Percentiles rank a stretch among this genome's conserved stretches.
phyloP scores from a whole-genome alignment of 2,797 vertebrate genomes.

The Fringilla coelebs region DNA sequence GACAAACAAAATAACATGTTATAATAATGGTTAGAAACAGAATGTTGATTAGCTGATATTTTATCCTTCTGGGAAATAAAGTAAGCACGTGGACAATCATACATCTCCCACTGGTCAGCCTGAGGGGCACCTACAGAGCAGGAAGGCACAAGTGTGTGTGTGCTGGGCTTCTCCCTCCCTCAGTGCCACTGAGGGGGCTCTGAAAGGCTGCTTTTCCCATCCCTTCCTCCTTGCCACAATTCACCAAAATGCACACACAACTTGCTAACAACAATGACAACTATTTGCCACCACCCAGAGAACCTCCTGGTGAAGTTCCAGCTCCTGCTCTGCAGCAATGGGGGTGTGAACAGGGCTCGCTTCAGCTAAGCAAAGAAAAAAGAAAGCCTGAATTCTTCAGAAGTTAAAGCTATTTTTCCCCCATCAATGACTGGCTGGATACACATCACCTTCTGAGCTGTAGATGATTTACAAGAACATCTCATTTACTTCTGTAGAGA shows the following conservation, averaged over 20 bases:
- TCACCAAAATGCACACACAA: accelerated
- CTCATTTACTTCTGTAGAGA: neutral
- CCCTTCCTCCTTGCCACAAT: neutral
- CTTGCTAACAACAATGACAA: neutral
- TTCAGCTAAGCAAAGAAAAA: neutral
- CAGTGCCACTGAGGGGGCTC: neutral
- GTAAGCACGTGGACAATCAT: accelerated
- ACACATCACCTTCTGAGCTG: neutral
- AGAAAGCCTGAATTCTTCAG: neutral
- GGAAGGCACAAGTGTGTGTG: neutral
- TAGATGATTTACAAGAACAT: neutral
- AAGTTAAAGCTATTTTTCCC: neutral
- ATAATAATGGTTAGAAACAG: neutral
- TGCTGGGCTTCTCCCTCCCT: neutral
- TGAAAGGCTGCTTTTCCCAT: neutral
- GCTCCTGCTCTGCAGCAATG: neutral
- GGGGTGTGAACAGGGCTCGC: accelerated
- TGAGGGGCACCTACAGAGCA: neutral
- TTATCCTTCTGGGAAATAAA: neutral
- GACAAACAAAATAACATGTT: neutral
- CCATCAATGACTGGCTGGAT: neutral
- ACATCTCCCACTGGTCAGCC: no score
- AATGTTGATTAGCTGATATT: neutral
- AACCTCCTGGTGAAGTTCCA: neutral
- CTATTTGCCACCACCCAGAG: neutral